These are phyloP conservation scores for Serranus cabrilla DNA, from an alignment of 2,797 vertebrate genomes.

Conservation along the genomic window DNA sequence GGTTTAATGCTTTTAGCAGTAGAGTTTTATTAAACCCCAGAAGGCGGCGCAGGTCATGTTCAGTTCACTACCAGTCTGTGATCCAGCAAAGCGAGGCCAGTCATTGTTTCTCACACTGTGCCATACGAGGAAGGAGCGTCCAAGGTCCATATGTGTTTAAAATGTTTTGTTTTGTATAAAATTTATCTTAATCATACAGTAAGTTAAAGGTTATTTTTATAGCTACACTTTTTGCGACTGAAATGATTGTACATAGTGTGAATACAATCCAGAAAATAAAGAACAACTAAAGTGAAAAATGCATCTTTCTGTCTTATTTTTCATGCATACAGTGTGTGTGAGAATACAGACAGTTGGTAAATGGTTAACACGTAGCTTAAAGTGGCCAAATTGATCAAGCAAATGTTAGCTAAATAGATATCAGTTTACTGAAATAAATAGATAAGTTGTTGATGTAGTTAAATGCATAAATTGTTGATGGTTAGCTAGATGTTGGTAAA, in stretches of 20 bases:
- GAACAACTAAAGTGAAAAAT: conserved; percentile 6
- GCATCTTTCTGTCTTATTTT: conserved; percentile 5
- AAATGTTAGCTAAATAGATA: no score
- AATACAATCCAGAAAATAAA: conserved; percentile 56
- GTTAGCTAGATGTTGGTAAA: no score
- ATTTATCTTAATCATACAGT: conserved; percentile 41
- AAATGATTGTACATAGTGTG: conserved; percentile 70
- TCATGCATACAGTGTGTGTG: no score
- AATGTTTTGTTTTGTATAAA: conserved; percentile 60
- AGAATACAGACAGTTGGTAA: no score
- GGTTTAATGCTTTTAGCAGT: conserved; percentile 21
- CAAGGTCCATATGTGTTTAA: conserved; percentile 55
- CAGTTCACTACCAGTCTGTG: conserved; percentile 21
- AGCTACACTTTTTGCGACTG: conserved; percentile 54
- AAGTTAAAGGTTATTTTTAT: conserved; percentile 78
- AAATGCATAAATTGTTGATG: no score
- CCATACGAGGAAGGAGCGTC: conserved; percentile 25
- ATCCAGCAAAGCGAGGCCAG: conserved; percentile 32
- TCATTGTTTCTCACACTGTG: conserved; percentile 51
- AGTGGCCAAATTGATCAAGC: no score
- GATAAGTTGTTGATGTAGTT: no score
- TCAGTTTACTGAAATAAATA: no score
- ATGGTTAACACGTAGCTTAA: no score
- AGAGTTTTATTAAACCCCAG: conserved; percentile 34
- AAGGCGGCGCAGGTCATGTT: conserved; percentile 13